Percentiles rank a stretch among this genome's conserved stretches.
phyloP scores from a whole-genome alignment of 1,140 invertebrate species.

The Belonocnema kinseyi region DNA sequence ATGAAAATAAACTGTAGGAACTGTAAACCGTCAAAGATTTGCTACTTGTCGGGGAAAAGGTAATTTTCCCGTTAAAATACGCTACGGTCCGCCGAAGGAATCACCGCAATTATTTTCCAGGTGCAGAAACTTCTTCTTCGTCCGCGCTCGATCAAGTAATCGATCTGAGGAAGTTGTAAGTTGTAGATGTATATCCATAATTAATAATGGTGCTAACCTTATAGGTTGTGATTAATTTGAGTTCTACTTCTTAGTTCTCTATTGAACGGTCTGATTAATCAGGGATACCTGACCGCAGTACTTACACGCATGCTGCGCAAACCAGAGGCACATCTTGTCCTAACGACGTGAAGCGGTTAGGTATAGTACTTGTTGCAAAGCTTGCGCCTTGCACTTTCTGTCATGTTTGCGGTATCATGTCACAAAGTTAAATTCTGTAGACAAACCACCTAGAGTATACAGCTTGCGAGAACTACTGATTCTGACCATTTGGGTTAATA shows the following conservation, averaged over 20 bases:
- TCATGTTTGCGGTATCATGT: slow-evolving; percentile 65
- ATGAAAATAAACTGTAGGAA: no score
- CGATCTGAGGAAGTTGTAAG: no score
- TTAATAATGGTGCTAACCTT: no score
- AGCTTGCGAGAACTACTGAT: slow-evolving; percentile 26
- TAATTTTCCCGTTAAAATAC: no score
- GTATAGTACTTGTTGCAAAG: slow-evolving; percentile 64
- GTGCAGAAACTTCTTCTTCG: no score
- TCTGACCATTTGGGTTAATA: slow-evolving; percentile 50
- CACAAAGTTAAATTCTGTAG: slow-evolving; percentile 61
- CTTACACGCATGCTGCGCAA: slow-evolving; percentile 59
- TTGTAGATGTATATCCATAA: no score
- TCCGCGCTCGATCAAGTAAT: no score
- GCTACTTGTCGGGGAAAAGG: no score
- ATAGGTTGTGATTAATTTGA: no score
- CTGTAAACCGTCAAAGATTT: no score
- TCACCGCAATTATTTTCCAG: no score
- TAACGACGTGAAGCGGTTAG: slow-evolving; percentile 64
- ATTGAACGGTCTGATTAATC: background rate
- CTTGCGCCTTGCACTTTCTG: slow-evolving; percentile 53
- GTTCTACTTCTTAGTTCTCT: background rate
- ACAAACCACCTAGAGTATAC: background rate
- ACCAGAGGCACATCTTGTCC: slow-evolving; percentile 66
- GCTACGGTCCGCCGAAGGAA: no score
- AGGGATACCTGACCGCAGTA: slow-evolving; percentile 12